A percentile compares a stretch with the other conserved stretches of the same genome.
Conservation (phyloP, 2,113 vertebrate genomes). For the Butorides virescens region DNA sequence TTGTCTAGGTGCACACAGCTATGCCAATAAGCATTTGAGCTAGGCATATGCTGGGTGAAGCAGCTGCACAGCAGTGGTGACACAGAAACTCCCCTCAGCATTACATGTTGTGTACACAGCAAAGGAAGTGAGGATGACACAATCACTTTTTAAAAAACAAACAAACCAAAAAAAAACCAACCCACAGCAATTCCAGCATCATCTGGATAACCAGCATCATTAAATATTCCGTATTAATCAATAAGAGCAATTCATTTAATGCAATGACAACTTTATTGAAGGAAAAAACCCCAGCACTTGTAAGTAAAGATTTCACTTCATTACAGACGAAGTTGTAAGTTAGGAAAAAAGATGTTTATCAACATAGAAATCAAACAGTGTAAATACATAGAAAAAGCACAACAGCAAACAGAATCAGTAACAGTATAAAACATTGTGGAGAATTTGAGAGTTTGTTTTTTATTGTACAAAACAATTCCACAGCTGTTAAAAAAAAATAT, state of each 20-base stretch:
- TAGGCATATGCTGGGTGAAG: background rate
- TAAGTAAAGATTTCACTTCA: background rate
- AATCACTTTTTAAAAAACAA: background rate
- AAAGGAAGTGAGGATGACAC: background rate
- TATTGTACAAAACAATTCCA: constrained; percentile 23
- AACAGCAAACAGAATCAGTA: background rate
- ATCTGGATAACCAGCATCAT: background rate
- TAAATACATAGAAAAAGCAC: background rate
- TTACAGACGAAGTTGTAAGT: background rate
- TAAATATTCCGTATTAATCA: background rate
- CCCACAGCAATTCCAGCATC: background rate
- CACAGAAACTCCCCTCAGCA: background rate
- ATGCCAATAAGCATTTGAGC: background rate
- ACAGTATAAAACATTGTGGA: background rate
- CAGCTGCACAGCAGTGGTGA: background rate
- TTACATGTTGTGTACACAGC: background rate
- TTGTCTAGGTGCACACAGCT: background rate
- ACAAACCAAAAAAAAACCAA: background rate
- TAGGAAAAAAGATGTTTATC: background rate
- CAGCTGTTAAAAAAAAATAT: background rate
- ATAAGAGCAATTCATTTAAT: background rate
- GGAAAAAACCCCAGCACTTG: background rate
- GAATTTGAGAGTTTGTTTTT: background rate
- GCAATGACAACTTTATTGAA: constrained; percentile 52
- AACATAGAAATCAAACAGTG: background rate